Percentiles rank a stretch among this genome's conserved stretches.
These are phyloP conservation scores for Bovichtus variegatus DNA, from an alignment of 2,797 vertebrate genomes.

Conservation along the genomic window DNA sequence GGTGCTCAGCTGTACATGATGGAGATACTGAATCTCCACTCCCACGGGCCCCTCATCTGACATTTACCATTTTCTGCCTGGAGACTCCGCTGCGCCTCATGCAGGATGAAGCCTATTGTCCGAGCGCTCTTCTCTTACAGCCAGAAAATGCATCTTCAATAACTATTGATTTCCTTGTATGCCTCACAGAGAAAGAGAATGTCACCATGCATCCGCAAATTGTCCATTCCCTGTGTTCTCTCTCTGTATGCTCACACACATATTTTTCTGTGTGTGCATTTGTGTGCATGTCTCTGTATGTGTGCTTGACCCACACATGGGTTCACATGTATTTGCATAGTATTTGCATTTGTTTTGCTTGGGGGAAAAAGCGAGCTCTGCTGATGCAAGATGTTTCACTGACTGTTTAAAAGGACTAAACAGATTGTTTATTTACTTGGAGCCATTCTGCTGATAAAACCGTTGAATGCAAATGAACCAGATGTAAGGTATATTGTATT, in stretches of 20 bases:
- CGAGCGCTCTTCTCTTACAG: constrained; percentile 30
- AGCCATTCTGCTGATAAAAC: not conserved
- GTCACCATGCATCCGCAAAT: constrained; percentile 49
- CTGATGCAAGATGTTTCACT: constrained; percentile 37
- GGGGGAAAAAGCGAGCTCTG: constrained; percentile 7
- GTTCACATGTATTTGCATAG: constrained; percentile 40
- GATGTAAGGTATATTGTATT: constrained; percentile 7
- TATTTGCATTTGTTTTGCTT: constrained; percentile 53
- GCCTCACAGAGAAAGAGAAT: constrained; percentile 51
- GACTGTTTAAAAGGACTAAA: constrained; percentile 45
- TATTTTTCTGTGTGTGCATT: not conserved
- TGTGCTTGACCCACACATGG: constrained; percentile 29
- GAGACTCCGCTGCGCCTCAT: constrained; percentile 38
- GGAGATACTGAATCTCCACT: constrained; percentile 37
- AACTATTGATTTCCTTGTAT: constrained; percentile 68
- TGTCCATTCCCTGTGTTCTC: constrained; percentile 34
- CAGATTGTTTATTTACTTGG: constrained; percentile 18
- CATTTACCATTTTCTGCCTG: constrained; percentile 71
- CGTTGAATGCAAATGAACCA: constrained; percentile 18
- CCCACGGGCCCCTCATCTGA: constrained; percentile 54
- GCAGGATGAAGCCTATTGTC: constrained; percentile 51
- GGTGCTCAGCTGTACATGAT: constrained; percentile 53
- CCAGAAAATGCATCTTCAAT: constrained; percentile 61
- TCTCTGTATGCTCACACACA: constrained; percentile 11
- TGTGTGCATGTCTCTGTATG: not conserved